Evolutionary conservation across 2,888 invertebrate species (phyloP).

Genomic region (Diadegma fenestrale): DNA sequence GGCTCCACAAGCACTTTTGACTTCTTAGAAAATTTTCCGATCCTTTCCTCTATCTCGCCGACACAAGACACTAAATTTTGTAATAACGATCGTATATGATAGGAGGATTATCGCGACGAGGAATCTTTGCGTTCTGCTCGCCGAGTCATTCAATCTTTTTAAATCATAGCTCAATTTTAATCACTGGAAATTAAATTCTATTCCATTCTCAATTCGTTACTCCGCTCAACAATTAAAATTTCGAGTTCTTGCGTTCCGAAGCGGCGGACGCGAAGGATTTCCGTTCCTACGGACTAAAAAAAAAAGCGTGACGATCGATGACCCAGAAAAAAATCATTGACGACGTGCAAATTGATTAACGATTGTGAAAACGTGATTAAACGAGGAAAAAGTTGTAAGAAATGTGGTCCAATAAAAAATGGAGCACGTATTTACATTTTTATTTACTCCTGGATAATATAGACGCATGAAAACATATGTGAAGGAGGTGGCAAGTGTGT

Average conservation of each 20-base stretch:
- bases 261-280: too few relatives aligned
- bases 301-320: neutral
- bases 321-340: neutral
- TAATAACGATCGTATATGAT: conserved; percentile 2
- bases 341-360: neutral
- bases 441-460: neutral
- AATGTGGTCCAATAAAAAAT: neutral
- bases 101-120: conserved; percentile 8
- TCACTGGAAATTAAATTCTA: neutral
- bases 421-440: neutral
- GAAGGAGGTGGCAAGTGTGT: conserved; percentile 2
- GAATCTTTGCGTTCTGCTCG: neutral
- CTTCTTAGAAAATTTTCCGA: conserved; percentile 35
- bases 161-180: neutral
- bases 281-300: neutral
- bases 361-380: neutral
- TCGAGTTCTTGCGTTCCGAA: too few relatives aligned
- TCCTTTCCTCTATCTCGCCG: neutral
- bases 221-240: neutral
- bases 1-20: neutral
- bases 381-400: neutral
- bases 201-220: neutral
- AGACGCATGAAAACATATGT: neutral
- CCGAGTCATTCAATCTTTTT: neutral
- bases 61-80: conserved; percentile 12